Conservation (phyloP, 1,140 invertebrate genomes). For the Galleria mellonella region DNA sequence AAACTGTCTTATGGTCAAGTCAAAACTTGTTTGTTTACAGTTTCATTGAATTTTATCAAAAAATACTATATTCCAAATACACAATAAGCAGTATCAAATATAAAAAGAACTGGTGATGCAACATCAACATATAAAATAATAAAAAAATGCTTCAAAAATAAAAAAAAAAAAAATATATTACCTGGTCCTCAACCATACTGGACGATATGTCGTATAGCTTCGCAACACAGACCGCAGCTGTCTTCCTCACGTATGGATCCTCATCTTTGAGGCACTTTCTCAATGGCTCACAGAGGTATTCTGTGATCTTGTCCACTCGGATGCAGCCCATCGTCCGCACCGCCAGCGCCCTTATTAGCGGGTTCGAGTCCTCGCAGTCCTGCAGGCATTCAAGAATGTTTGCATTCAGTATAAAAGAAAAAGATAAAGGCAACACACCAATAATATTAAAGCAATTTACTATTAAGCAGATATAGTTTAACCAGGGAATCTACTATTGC, state of each 20-base stretch:
- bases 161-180: conserved; percentile 19
- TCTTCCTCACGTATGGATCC: conserved; percentile 99
- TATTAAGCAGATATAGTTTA: conserved; percentile 32
- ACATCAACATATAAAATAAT: too few relatives aligned
- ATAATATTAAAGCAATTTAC: conserved; percentile 55
- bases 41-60: too few relatives aligned
- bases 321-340: conserved; percentile 99
- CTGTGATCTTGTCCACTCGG: conserved; percentile 99
- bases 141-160: too few relatives aligned
- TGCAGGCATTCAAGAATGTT: conserved; percentile 62
- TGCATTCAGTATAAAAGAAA: conserved; percentile 29
- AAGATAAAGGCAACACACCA: conserved; percentile 48
- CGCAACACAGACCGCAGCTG: conserved; percentile 99
- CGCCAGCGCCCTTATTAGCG: conserved; percentile 97
- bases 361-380: conserved; percentile 99
- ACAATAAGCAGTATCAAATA: too few relatives aligned
- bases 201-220: conserved; percentile 99
- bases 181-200: conserved; percentile 93
- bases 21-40: too few relatives aligned
- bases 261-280: conserved; percentile 99
- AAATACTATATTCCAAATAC: too few relatives aligned
- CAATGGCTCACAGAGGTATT: conserved; percentile 99
- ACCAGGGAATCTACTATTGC: background rate
- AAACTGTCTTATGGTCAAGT: too few relatives aligned
- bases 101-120: too few relatives aligned